Conservation (phyloP, 2,888 invertebrate species). For the Lasioglossum marginatum region DNA sequence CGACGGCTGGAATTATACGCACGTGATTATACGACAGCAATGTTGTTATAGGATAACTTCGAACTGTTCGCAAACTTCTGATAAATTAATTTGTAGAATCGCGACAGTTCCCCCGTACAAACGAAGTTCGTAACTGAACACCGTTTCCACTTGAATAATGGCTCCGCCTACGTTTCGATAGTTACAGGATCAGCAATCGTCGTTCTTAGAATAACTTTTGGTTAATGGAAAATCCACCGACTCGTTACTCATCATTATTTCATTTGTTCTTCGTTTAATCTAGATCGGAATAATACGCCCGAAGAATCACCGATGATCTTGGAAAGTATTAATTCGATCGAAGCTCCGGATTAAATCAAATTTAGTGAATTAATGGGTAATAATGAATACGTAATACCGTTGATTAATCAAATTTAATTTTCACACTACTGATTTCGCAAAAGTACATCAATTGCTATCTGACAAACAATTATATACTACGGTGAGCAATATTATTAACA, state of each 20-base stretch:
- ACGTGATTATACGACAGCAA: constrained; percentile 17
- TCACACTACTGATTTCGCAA: background rate
- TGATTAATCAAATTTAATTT: constrained; percentile 16
- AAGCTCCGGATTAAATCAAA: constrained; percentile 22
- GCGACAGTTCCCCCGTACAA: background rate
- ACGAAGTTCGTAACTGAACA: constrained; percentile 17
- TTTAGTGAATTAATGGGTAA: background rate
- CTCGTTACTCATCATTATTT: background rate
- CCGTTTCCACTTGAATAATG: background rate
- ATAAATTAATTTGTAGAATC: constrained; percentile 24
- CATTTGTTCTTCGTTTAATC: background rate
- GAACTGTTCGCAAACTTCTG: background rate
- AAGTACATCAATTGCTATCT: background rate
- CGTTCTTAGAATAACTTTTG: background rate
- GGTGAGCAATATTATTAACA: constrained; percentile 8
- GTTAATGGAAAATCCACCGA: background rate
- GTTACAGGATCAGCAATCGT: background rate
- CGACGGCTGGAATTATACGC: constrained; percentile 27
- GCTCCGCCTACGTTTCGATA: background rate
- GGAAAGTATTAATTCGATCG: background rate
- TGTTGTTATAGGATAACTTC: constrained; percentile 34
- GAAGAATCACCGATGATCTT: background rate
- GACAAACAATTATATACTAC: background rate
- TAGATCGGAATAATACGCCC: background rate
- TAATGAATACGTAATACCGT: background rate